Evolutionary conservation across 2,113 vertebrate species (phyloP), one percentile per base, ranked within the genome.

Genomic region (Montifringilla adamsi): DNA sequence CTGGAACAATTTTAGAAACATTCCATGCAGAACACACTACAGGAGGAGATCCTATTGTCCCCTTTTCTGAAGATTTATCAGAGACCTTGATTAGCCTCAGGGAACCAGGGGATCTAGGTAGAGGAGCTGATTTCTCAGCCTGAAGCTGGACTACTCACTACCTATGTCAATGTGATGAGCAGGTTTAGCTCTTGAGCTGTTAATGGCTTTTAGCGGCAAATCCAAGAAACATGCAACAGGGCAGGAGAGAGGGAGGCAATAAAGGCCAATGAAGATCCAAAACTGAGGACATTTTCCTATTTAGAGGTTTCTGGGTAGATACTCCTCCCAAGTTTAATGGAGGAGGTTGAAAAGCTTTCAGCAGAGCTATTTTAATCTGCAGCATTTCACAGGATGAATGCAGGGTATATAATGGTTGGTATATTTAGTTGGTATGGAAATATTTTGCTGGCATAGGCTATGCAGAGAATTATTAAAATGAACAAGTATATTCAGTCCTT

Each of bases 1-100:
- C 49, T 85, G 46, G 31, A 94, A 68, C 35, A 63, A 73, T 53
- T 84, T 70, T 39, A 92, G 76, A 67, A 84, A 69, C 58, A 78
- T 59, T 82, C 44, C 35, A 67, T 26, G 28, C 30, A 80, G 49
- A 95, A 88, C 27, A 13, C 39, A 39, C 14, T 37, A 63, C 27
- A 72, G 37, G 19, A 80, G 26, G 31, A 73, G 73, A 75, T 90
- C 82, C 55, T 87, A 4, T 53, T 89, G 35, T 37, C 46, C 12
- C 46, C 28, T 35, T 80, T 79, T 72, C 59, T 85, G 20, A 79
- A 86, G 49, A 85, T 75, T 72, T 89, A 78, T 37, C 64, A 39
- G 79, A 83, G 30, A 64, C 23, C 47, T 58, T 0, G 0, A 55
- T 10, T 23, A 46, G 37, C n/a, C 59, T 49, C 43, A 50, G 53